A percentile compares a stretch with the other conserved stretches of the same genome.
Evolutionary conservation across 1,140 invertebrate genomes (phyloP).

Genomic region (Papilio glaucus): DNA sequence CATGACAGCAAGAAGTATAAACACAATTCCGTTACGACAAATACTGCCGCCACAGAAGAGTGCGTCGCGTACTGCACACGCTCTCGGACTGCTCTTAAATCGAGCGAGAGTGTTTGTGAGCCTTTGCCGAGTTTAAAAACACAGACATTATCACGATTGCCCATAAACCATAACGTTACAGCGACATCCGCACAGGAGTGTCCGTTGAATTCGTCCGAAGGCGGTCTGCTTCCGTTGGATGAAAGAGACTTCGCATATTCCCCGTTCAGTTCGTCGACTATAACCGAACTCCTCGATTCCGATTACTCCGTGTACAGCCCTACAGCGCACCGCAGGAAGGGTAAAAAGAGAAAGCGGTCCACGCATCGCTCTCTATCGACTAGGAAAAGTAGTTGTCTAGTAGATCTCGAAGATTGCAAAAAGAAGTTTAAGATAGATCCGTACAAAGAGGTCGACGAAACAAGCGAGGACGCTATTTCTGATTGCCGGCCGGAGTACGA

Average conservation of each 20-base stretch:
- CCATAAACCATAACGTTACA: constrained; percentile 55
- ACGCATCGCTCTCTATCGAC: constrained; percentile 71
- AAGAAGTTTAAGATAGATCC: constrained; percentile 76
- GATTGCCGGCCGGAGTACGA: constrained; percentile 59
- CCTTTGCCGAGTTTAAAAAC: constrained; percentile 55
- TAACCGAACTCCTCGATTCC: constrained; percentile 78
- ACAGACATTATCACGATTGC: constrained; percentile 51
- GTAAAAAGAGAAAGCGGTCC: constrained; percentile 77
- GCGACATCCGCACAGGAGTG: constrained; percentile 53
- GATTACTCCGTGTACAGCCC: constrained; percentile 82
- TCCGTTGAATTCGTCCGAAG: constrained; percentile 59
- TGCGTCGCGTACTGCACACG: constrained; percentile 78
- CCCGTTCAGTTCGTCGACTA: constrained; percentile 81
- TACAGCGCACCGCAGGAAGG: constrained; percentile 68
- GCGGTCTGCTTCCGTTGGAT: constrained; percentile 78
- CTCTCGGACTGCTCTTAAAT: constrained; percentile 79
- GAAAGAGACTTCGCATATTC: constrained; percentile 81
- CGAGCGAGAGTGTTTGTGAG: constrained; percentile 76
- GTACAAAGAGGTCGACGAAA: constrained; percentile 57
- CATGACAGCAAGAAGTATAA: constrained; percentile 76
- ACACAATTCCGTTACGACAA: constrained; percentile 57
- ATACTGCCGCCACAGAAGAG: constrained; percentile 59
- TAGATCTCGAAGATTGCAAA: constrained; percentile 67
- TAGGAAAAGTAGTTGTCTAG: constrained; percentile 66
- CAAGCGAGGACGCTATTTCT: constrained; percentile 47